Evolutionary conservation across 1,140 invertebrate genomes (phyloP), one percentile per base, ranked within the genome.

Genomic region (Drosophila sproati): DNA sequence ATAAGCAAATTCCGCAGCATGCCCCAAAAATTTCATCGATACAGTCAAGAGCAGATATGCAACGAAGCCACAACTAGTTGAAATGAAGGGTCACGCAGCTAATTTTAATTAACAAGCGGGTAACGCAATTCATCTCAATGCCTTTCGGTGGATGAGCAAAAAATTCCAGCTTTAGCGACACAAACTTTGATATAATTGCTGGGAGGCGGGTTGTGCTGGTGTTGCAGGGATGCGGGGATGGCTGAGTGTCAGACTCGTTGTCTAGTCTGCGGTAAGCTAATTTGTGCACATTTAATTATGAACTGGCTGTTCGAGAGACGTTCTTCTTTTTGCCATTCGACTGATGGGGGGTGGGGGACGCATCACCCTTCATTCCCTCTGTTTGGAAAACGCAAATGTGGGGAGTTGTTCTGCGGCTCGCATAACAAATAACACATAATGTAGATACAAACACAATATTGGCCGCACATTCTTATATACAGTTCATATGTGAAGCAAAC

Each of bases 241-340:
- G 39, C 4, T 3, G 37, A 45, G n/a, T 47, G 59, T 5, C 43
- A 54, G 29, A 37, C 8, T n/a, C 52, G 32, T 37, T 64, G 12
- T 41, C 35, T 64, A 63, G 31, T 31, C 47, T 67, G 56, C 20
- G 39, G 37, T 47, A 37, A 55, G 39, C 39, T 67, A 87, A 87
- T 71, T 82, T 64, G 73, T 71, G 67, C 57, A 70, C 57, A 63
- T 71, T 86, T 56, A 79, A 77, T 79, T 78, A 70, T 63, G 50
- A 41, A 48, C 52, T 66, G 32, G 50, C 55, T 61, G 41, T 61
- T 34, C 12, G 59, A 50, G 50, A 39, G 34, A 63, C 39, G 10
- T 35, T 12, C 3, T 29, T 43, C 37, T 61, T 45, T 57, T 56
- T 73, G 3, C 29, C 31, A 43, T 35, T 6, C 20, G 32, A 32